Conservation (phyloP, 2,797 vertebrate species). For the Pangasius krempfi region DNA sequence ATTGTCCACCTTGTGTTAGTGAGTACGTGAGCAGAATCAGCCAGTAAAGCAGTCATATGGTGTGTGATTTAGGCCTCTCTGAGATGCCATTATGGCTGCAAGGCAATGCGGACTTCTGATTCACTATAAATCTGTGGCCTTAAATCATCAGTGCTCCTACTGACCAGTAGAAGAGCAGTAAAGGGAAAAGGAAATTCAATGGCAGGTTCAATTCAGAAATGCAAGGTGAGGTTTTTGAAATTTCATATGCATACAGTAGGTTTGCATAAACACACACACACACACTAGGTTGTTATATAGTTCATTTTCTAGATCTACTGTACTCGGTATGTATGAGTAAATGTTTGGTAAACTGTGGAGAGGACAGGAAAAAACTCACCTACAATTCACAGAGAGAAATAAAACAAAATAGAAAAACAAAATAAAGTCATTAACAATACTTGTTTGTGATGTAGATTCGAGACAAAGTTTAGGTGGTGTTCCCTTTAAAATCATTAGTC, state of each 20-base stretch:
- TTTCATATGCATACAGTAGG: background rate
- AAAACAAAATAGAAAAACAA: background rate
- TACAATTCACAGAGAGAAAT: background rate
- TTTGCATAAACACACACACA: background rate
- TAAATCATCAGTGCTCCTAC: slow-evolving; percentile 30
- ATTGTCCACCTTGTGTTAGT: slow-evolving; percentile 9
- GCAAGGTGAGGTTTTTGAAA: background rate
- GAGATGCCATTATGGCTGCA: slow-evolving; percentile 29
- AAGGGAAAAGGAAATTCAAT: slow-evolving; percentile 17
- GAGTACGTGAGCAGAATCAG: slow-evolving; percentile 6
- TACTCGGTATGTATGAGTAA: background rate
- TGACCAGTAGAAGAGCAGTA: slow-evolving; percentile 14
- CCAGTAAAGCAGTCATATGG: slow-evolving; percentile 46
- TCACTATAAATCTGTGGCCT: slow-evolving; percentile 43
- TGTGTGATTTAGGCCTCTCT: slow-evolving; percentile 36
- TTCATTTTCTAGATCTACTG: background rate
- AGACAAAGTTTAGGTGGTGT: background rate
- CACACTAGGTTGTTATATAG: background rate
- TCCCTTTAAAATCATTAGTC: slow-evolving; percentile 21
- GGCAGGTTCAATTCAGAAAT: background rate
- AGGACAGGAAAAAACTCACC: background rate
- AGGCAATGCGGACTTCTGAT: slow-evolving; percentile 32
- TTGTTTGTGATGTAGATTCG: background rate
- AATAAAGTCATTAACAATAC: background rate
- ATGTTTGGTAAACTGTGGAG: background rate